Percentiles rank a stretch among this genome's conserved stretches.
phyloP scores from a whole-genome alignment of 2,113 vertebrate genomes.

The Apteryx owenii region DNA sequence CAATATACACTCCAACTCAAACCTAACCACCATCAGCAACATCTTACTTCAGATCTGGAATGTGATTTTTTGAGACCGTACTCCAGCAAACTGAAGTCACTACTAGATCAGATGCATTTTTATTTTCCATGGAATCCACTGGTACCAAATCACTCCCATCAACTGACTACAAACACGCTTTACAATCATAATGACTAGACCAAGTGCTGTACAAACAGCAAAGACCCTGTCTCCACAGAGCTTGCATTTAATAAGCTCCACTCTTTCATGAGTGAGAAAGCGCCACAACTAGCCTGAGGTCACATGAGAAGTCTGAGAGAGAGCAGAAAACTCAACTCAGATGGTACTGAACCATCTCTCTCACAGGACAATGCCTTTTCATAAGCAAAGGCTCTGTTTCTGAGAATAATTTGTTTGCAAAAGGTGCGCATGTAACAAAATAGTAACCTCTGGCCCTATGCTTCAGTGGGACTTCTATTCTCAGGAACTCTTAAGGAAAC shows the following conservation, averaged over 20 bases:
- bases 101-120: neutral
- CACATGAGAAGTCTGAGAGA: neutral
- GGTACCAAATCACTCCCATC: neutral
- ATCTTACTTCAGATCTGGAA: neutral
- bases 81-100: neutral
- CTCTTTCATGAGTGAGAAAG: neutral
- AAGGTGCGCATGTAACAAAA: neutral
- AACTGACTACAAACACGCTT: neutral
- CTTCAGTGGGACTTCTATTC: neutral
- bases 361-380: neutral
- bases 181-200: neutral
- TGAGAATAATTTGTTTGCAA: neutral
- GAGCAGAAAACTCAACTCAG: neutral
- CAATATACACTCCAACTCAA: neutral
- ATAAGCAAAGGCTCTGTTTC: neutral
- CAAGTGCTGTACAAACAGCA: neutral
- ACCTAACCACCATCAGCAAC: neutral
- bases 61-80: neutral
- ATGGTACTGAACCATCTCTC: neutral
- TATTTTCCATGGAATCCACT: neutral
- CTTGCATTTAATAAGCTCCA: neutral
- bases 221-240: neutral
- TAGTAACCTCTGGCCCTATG: neutral
- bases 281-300: neutral
- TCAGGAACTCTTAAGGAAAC: neutral